These are phyloP conservation scores for Haliclona indistincta DNA, from an alignment of 37 sponge, comb jelly and placozoan genomes.

Conservation along the genomic window DNA sequence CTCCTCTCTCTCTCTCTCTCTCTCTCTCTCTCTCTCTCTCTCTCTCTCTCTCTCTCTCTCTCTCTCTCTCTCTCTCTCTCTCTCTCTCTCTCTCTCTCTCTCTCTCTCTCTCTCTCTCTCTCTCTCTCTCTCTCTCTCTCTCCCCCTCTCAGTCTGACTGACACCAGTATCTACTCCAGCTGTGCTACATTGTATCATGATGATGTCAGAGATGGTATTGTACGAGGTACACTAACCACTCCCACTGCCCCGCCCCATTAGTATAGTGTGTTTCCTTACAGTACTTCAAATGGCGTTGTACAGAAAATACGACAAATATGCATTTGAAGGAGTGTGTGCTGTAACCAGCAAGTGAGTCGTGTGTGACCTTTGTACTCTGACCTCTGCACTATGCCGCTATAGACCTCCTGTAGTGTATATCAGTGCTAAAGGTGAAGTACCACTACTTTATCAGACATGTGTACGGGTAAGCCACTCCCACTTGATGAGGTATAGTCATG, in stretches of 20 bases:
- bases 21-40: constrained; percentile 22
- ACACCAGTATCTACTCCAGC: no score
- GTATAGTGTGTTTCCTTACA: constrained; percentile 18
- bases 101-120: constrained; percentile 2
- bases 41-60: constrained; percentile 25
- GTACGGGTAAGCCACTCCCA: not conserved
- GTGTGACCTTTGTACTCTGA: not conserved
- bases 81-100: constrained; percentile 12
- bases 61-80: constrained; percentile 5
- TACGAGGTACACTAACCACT: constrained; percentile 53
- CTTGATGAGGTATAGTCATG: not conserved
- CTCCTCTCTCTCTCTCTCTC: constrained; percentile 1
- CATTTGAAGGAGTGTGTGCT: constrained; percentile 47
- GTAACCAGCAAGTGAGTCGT: constrained; percentile 50
- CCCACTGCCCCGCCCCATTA: not conserved
- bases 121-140: constrained; percentile 2
- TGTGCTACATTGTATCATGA: constrained; percentile 41
- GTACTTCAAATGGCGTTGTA: constrained; percentile 71
- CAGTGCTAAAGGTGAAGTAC: constrained; percentile 23
- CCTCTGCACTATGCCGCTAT: not conserved
- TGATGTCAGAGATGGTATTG: constrained; percentile 44
- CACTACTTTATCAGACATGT: not conserved
- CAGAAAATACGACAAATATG: constrained; percentile 49
- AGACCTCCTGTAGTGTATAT: constrained; percentile 70
- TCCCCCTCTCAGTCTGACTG: constrained; percentile 1